Percentiles rank a stretch among this genome's conserved stretches.
These are phyloP conservation scores for Hemiprocne comata DNA, from an alignment of 2,113 vertebrate genomes.

Conservation along the genomic window DNA sequence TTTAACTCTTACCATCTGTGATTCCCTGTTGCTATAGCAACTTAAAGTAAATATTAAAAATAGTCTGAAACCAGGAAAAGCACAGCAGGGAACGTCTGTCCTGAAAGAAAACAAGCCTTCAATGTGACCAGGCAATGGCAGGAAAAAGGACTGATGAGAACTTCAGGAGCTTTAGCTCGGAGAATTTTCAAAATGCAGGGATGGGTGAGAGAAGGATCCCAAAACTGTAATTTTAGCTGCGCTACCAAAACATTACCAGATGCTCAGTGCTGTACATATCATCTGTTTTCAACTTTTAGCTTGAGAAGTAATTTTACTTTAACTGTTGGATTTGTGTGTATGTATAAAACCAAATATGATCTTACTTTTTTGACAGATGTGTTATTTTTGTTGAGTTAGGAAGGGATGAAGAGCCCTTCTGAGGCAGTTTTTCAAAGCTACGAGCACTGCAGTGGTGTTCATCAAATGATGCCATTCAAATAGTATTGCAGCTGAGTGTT, in stretches of 20 bases:
- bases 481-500: background rate
- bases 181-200: background rate
- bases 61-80: slow-evolving; percentile 73
- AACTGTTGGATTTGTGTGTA: background rate
- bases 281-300: slow-evolving; percentile 39
- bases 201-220: background rate
- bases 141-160: slow-evolving; percentile 17
- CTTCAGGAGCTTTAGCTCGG: background rate
- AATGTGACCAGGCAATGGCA: slow-evolving; percentile 35
- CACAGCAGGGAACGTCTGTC: slow-evolving; percentile 75
- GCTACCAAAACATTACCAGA: background rate
- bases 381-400: background rate
- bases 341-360: background rate
- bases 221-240: background rate
- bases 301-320: slow-evolving; percentile 20
- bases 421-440: background rate
- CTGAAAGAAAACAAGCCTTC: slow-evolving; percentile 71
- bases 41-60: slow-evolving; percentile 80
- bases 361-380: slow-evolving; percentile 34
- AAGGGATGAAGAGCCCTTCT: background rate
- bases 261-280: background rate
- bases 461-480: background rate
- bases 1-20: slow-evolving; percentile 78
- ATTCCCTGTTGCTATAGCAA: slow-evolving; percentile 62
- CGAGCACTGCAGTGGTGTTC: background rate